Conservation (phyloP, 2,888 invertebrate species). For the Pristionchus entomophagus region DNA sequence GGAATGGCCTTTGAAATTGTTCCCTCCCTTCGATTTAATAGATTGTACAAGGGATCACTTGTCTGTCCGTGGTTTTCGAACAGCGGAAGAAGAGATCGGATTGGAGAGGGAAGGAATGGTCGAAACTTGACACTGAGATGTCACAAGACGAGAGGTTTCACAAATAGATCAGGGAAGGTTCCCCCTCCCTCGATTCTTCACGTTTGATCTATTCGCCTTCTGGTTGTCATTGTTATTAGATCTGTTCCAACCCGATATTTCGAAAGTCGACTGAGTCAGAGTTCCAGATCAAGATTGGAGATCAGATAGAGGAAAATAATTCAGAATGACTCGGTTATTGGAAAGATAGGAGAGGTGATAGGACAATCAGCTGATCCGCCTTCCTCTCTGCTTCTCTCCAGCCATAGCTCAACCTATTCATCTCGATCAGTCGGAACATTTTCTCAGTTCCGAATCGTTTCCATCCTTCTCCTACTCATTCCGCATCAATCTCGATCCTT, state of each 20-base stretch:
- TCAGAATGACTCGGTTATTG: background rate
- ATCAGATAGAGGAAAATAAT: background rate
- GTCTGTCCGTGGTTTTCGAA: background rate
- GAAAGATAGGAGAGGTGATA: background rate
- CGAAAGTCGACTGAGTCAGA: background rate
- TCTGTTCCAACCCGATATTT: conserved; percentile 22
- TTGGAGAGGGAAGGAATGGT: no score
- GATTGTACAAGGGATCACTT: no score
- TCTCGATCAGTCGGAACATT: background rate
- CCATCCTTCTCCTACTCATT: background rate
- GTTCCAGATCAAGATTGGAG: conserved; percentile 8
- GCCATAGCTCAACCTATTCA: no score
- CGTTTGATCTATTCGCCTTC: background rate
- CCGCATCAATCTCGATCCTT: background rate
- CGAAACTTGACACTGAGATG: background rate
- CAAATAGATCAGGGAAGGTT: background rate
- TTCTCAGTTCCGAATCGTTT: background rate
- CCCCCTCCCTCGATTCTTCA: background rate
- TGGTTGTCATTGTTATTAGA: background rate
- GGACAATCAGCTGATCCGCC: background rate
- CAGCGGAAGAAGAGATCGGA: background rate
- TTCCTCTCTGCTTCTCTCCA: background rate
- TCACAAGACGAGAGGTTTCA: background rate
- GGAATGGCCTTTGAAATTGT: no score
- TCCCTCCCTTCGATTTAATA: no score